Conservation (phyloP, 2,113 vertebrate species). For the Pyrgilauda ruficollis region DNA sequence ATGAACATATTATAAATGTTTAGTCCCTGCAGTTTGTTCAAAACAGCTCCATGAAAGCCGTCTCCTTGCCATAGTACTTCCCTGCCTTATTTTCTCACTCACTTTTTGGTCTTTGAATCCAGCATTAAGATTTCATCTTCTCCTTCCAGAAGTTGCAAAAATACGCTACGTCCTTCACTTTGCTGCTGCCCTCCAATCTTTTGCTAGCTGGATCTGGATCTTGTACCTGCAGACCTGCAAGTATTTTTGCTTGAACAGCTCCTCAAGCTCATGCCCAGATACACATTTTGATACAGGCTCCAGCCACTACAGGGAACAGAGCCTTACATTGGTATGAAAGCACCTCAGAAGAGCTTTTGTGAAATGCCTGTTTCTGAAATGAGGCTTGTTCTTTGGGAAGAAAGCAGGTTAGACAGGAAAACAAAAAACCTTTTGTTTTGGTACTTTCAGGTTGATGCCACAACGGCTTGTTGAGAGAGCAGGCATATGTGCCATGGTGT, state of each 20-base stretch:
- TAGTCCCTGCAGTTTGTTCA: not conserved
- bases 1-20: not conserved
- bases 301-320: not conserved
- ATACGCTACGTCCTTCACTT: not conserved
- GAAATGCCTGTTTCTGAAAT: not conserved
- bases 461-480: not conserved
- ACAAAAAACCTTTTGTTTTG: not conserved
- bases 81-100: not conserved
- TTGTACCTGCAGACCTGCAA: not conserved
- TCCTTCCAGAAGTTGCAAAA: not conserved
- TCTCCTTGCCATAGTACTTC: not conserved
- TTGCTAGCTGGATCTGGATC: not conserved
- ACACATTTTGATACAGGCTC: not conserved
- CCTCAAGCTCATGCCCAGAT: fast-evolving
- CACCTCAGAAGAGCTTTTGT: not conserved
- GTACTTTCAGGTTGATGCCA: not conserved
- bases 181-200: fast-evolving
- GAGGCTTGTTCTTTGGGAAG: not conserved
- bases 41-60: not conserved
- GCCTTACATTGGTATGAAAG: not conserved
- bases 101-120: not conserved
- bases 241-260: not conserved
- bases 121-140: not conserved
- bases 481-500: not conserved
- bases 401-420: not conserved